phyloP scores from a whole-genome alignment of 2,113 vertebrate species.

The Brachyhypopomus occidentalis region DNA sequence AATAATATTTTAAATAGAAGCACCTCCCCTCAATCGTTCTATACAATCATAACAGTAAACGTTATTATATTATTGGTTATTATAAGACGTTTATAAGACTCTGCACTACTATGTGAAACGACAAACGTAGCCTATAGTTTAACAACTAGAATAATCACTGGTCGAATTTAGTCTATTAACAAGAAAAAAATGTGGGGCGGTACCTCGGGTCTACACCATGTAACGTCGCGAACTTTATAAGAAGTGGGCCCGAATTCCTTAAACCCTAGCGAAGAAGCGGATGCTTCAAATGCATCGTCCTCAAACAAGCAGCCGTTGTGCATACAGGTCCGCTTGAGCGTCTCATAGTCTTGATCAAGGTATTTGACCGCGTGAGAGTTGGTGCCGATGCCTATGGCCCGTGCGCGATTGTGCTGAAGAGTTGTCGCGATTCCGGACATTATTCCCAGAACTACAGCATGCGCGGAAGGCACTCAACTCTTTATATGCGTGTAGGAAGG shows the following conservation, averaged over 20 bases:
- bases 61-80: too few species aligned
- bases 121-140: background rate
- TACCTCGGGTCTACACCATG: constrained; percentile 86
- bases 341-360: constrained; percentile 80
- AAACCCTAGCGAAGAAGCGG: constrained; percentile 79
- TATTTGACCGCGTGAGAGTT: constrained; percentile 75
- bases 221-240: constrained; percentile 75
- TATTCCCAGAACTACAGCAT: background rate
- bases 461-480: background rate
- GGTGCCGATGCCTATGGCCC: constrained; percentile 70
- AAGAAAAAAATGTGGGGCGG: background rate
- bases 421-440: constrained; percentile 63
- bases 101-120: too few species aligned
- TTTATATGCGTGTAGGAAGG: too few species aligned
- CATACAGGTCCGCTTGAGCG: constrained; percentile 72
- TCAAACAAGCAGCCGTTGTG: constrained; percentile 74
- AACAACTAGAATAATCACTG: background rate
- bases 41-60: too few species aligned
- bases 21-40: too few species aligned
- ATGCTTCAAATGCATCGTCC: constrained; percentile 82
- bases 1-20: too few species aligned
- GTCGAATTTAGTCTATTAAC: too few species aligned
- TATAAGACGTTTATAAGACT: too few species aligned
- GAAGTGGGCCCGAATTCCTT: constrained; percentile 79
- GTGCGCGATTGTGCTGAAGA: constrained; percentile 40